Percentiles rank a stretch among this genome's conserved stretches.
These are phyloP conservation scores for Oryzias celebensis DNA, from an alignment of 2,113 vertebrate genomes.

Conservation along the genomic window DNA sequence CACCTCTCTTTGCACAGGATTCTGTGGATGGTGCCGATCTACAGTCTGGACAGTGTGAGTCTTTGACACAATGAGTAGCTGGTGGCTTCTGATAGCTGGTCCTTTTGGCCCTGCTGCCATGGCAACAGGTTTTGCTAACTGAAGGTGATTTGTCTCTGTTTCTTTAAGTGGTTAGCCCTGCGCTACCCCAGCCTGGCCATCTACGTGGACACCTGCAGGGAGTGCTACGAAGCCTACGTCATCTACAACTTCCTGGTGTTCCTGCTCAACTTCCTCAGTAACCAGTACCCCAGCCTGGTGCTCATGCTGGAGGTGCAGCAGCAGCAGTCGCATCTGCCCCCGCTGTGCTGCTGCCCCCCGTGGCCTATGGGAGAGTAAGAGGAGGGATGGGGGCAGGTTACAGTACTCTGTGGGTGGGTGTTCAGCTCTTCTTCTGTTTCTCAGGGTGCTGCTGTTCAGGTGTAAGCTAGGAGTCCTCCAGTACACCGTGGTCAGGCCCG, in stretches of 20 bases:
- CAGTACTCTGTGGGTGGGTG: neutral
- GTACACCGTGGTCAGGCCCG: constrained; percentile 92
- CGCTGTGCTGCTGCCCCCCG: constrained; percentile 91
- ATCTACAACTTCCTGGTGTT: constrained; percentile 99
- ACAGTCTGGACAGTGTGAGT: constrained; percentile 98
- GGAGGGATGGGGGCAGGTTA: neutral
- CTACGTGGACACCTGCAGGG: constrained; percentile 96
- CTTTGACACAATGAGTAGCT: constrained; percentile 2
- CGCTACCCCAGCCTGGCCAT: constrained; percentile 93
- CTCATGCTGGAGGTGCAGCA: constrained; percentile 94
- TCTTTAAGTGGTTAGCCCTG: constrained; percentile 89
- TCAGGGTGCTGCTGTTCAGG: constrained; percentile 90
- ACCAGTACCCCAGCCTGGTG: constrained; percentile 91
- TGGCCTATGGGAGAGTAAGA: constrained; percentile 98
- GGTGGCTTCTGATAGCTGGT: neutral
- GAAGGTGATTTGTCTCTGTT: neutral
- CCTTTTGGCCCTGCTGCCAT: neutral
- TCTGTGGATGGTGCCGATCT: constrained; percentile 98
- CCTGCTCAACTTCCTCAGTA: constrained; percentile 91
- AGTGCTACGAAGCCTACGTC: constrained; percentile 98
- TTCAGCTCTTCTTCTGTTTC: constrained; percentile 33
- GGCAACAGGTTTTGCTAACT: neutral
- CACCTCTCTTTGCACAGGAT: constrained; percentile 78
- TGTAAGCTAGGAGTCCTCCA: constrained; percentile 96
- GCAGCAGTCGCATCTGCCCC: constrained; percentile 91